Evolutionary conservation across 2,888 invertebrate species (phyloP).

Genomic region (Sinotaia quadrata): DNA sequence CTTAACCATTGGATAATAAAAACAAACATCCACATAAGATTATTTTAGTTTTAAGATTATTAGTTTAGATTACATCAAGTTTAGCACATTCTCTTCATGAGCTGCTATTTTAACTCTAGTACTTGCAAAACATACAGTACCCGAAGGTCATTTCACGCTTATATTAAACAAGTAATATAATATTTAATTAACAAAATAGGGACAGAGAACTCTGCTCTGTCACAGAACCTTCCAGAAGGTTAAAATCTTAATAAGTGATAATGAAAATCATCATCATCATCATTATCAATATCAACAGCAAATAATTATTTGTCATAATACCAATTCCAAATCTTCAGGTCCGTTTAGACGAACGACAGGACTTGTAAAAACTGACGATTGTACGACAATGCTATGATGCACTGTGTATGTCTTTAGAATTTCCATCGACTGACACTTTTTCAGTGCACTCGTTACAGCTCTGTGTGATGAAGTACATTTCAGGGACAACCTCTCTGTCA

Average conservation of each 20-base stretch:
- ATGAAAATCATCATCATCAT: too few species aligned
- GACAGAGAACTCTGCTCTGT: not conserved
- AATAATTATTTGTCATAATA: not conserved
- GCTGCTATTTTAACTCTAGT: too few species aligned
- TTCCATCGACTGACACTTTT: not conserved
- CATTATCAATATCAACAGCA: not conserved
- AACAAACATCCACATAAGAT: too few species aligned
- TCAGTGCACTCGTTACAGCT: not conserved
- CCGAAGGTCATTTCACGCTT: too few species aligned
- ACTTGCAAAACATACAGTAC: too few species aligned
- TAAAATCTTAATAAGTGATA: not conserved
- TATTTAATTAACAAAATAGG: too few species aligned
- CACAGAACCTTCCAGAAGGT: not conserved
- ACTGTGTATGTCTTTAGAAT: not conserved
- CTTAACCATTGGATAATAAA: too few species aligned
- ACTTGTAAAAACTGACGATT: not conserved
- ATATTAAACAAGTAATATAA: too few species aligned
- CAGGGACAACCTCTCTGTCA: slow-evolving; percentile 37
- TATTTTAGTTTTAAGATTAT: too few species aligned
- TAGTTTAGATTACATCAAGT: too few species aligned
- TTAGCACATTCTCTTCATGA: too few species aligned
- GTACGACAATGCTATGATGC: not conserved
- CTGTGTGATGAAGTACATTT: not conserved
- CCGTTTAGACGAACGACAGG: not conserved
- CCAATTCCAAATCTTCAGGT: not conserved